Conservation (phyloP, 2,113 vertebrate species). For the human (Homo sapiens) region DNA sequence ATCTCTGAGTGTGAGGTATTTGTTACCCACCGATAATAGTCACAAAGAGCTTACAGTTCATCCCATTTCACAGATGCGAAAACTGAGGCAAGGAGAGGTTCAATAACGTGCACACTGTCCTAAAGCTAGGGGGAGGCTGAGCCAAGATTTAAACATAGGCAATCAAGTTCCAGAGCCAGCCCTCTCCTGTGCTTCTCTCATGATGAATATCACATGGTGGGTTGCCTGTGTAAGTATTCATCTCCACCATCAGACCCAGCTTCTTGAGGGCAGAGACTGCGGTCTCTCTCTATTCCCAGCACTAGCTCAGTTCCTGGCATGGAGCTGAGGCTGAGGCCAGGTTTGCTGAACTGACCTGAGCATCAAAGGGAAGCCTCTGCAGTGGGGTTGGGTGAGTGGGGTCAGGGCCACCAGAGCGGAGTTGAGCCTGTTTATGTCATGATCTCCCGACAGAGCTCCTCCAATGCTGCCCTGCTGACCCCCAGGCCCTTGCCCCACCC, state of each 20-base stretch:
- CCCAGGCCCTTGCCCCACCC: constrained; percentile 28
- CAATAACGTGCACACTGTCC: neutral
- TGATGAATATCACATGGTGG: accelerated
- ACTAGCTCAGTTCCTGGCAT: neutral
- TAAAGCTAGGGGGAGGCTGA: neutral
- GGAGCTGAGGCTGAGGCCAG: neutral
- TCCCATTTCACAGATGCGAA: neutral
- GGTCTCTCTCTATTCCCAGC: accelerated
- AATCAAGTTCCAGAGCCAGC: neutral
- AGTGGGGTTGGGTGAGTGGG: accelerated
- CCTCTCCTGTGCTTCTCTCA: neutral
- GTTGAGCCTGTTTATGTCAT: neutral
- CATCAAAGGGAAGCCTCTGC: neutral
- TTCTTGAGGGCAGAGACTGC: neutral
- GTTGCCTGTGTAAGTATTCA: accelerated
- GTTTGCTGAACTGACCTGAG: neutral
- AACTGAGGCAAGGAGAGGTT: neutral
- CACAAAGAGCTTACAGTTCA: no score
- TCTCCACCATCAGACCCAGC: neutral
- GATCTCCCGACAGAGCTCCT: constrained; percentile 16
- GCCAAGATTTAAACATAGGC: neutral
- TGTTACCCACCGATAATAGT: neutral
- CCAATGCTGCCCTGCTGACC: constrained; percentile 33
- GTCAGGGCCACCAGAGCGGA: accelerated
- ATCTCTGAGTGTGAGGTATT: neutral